phyloP scores from a whole-genome alignment of 92 coral and sea anemone species.

The Epizoanthus fatuus region DNA sequence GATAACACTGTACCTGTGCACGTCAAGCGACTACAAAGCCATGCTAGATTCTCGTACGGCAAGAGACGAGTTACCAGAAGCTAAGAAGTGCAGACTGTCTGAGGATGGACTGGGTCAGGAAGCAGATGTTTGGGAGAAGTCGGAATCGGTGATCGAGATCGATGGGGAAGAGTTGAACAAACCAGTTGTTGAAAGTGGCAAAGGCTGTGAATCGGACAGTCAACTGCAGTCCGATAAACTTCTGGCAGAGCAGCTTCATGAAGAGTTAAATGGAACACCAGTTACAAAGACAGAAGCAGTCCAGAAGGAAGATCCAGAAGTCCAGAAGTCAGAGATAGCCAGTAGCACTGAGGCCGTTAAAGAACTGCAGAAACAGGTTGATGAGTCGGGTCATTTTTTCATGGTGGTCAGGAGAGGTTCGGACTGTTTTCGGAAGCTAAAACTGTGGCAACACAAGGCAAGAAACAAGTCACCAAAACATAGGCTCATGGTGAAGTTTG shows the following conservation, averaged over 20 bases:
- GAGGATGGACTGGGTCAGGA: conserved; percentile 28
- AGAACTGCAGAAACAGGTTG: conserved; percentile 32
- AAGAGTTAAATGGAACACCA: conserved; percentile 28
- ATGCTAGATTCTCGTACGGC: conserved; percentile 14
- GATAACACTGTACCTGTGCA: conserved; percentile 51
- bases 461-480: conserved; percentile 30
- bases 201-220: conserved; percentile 21
- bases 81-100: conserved; percentile 33
- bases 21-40: conserved; percentile 38
- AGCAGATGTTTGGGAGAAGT: conserved; percentile 23
- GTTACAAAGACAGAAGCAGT: conserved; percentile 31
- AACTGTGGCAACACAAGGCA: conserved; percentile 51
- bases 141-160: conserved; percentile 19
- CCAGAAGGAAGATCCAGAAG: conserved; percentile 18
- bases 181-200: conserved; percentile 33
- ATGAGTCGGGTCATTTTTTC: conserved; percentile 45
- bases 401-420: conserved; percentile 52
- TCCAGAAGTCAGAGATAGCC: conserved; percentile 36
- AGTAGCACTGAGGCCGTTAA: conserved; percentile 20
- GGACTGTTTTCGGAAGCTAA: conserved; percentile 44
- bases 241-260: conserved; percentile 31
- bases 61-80: conserved; percentile 30
- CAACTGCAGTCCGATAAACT: conserved; percentile 31
- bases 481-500: conserved; percentile 17
- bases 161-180: conserved; percentile 22